These are phyloP conservation scores for Xylophagus ater DNA, from an alignment of 2,888 invertebrate genomes.

Conservation along the genomic window DNA sequence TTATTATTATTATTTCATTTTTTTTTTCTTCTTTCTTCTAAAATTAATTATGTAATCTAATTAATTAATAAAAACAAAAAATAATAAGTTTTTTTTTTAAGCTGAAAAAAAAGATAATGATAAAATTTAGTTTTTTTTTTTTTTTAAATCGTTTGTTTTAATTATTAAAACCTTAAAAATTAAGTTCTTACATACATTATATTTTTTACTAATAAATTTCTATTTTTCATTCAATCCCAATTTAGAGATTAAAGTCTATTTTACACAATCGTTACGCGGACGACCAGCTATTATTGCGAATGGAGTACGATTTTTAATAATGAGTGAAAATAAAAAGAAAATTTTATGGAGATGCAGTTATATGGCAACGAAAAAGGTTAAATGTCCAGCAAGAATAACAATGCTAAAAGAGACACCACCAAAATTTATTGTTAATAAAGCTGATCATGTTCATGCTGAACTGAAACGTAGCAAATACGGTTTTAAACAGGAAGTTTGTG, in stretches of 20 bases:
- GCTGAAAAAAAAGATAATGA: no score
- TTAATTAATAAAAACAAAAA: no score
- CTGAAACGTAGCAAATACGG: conserved; percentile 37
- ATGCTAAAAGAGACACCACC: conserved; percentile 38
- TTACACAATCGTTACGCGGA: conserved; percentile 37
- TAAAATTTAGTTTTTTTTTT: no score
- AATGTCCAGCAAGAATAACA: conserved; percentile 38
- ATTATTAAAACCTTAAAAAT: no score
- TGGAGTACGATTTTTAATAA: conserved; percentile 37
- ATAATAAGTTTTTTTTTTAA: no score
- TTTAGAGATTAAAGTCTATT: conserved; percentile 32
- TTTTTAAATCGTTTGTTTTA: no score
- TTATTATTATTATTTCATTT: conserved; percentile 10
- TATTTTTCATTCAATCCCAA: background rate
- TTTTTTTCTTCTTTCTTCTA: conserved; percentile 11
- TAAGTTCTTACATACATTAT: no score
- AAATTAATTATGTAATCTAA: no score
- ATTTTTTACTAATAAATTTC: conserved; percentile 4
- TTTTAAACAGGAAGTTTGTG: conserved; percentile 24
- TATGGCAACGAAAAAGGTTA: conserved; percentile 39
- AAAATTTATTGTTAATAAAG: conserved; percentile 37
- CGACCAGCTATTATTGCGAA: conserved; percentile 40
- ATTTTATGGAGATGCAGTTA: conserved; percentile 39
- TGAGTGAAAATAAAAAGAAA: conserved; percentile 39
- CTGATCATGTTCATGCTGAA: conserved; percentile 37